Base-by-base conservation (phyloP, 2,113 vertebrate species). In the Alouatta palliata region DNA sequence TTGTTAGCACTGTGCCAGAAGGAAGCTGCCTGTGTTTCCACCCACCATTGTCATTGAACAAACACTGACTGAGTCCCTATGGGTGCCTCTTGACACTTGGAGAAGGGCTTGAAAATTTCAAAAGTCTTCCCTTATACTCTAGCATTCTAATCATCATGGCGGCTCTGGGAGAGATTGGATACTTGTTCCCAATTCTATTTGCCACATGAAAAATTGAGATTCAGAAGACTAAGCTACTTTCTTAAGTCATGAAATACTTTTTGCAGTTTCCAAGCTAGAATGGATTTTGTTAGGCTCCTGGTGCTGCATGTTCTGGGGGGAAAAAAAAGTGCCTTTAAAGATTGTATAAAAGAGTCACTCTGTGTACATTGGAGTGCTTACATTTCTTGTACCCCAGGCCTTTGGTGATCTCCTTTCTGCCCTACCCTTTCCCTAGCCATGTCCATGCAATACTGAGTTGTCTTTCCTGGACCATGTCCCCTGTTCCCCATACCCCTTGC, bases 401-500 rank as follows among this genome's bases (percentile, higher is more conserved):
- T 0, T 12, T 19, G 3, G 0, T 27, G 6, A 30, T 14, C 23
- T 64, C 19, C 25, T 35, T 2, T 14, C 17, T 30, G 14, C 45
- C 13, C 20, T 1, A 5, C 10, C 30, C 66, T 66, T 75, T 52
- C 5, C 5, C 25, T 17, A 45, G 10, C 80, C 25, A 4, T 14
- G 1, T 58, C 49, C 20, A 32, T 54, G 11, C 1, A 21, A 4
- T 25, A 1, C 37, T 5, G 1, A 6, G 17, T 19, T 4, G 23
- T 8, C 76, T 9, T 37, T n/a, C 86, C n/a, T 7, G 20, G 6
- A 20, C 35, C 40, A 40, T 77, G 75, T 80, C 3, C 10, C 40
- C 9, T 27, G 27, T 52, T n/a, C 10, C 1, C 17, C 27, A 37
- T 19, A 75, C 27, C 27, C 61, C 61, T 64, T 14, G 20, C 68